Base-by-base conservation (phyloP, 1,140 invertebrate genomes). In the Chlorops oryzae region DNA sequence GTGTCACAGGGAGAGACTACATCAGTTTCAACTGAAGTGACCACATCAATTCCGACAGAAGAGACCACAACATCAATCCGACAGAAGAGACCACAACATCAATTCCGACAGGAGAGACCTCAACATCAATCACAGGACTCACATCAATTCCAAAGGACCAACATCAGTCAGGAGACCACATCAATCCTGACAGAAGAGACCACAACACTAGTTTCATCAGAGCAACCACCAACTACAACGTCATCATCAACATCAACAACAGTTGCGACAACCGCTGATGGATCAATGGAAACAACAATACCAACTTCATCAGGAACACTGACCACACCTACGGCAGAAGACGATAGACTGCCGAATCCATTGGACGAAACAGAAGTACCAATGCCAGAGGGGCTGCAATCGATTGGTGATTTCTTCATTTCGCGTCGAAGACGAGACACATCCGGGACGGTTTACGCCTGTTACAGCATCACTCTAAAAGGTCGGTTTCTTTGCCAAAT, bases 211-310 rank as follows among this genome's bases (percentile, higher is more conserved):
- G n/a, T 5, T 15, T 27, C 28, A 50, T 25, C 18, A n/a, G 12
- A 37, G 17, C n/a, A 7, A 20, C 37, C 2, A 39, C 15, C n/a
- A n/a, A n/a, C n/a, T n/a, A n/a, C n/a, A n/a, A n/a, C n/a, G n/a
- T 55, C 65, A 1, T 28, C 54, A 4, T 62, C 66, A 5, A 65
- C 66, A 23, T 57, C 66, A n/a, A 37, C 47, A 1, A 70, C 65
- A 5, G 57, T 48, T 6, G n/a, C n/a, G n/a, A n/a, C n/a, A n/a
- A n/a, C n/a, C n/a, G n/a, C n/a, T n/a, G n/a, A n/a, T n/a, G 63
- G 55, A 21, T 62, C 65, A 3, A 50, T 51, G 2, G 27, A 57
- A 34, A 63, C 58, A 3, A 65, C 66, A 5, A 59, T 57, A 1
- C n/a, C n/a, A n/a, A n/a, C n/a, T n/a, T n/a, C n/a, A n/a, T n/a